phyloP scores from a whole-genome alignment of 2,113 vertebrate genomes.

The Archilochus colubris region DNA sequence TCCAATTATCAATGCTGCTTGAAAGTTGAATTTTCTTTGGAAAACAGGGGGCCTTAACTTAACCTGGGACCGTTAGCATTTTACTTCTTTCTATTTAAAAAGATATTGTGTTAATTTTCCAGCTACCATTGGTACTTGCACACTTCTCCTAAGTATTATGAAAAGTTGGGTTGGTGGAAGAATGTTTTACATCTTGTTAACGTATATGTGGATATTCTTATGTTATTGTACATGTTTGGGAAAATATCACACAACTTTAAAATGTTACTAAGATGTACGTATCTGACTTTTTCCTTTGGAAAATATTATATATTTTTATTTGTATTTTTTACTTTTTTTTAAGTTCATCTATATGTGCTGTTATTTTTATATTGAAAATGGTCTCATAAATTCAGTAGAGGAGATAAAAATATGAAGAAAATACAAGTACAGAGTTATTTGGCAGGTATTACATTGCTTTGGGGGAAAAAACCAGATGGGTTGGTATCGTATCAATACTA shows the following conservation, averaged over 20 bases:
- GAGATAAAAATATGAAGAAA: slow-evolving; percentile 56
- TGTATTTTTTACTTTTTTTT: slow-evolving; percentile 83
- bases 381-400: slow-evolving; percentile 63
- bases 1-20: slow-evolving; percentile 57
- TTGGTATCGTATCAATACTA: slow-evolving; percentile 55
- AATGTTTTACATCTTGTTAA: slow-evolving; percentile 74
- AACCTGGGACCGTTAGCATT: slow-evolving; percentile 52
- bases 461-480: slow-evolving; percentile 25
- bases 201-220: slow-evolving; percentile 78
- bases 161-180: slow-evolving; percentile 58
- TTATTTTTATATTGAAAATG: slow-evolving; percentile 80
- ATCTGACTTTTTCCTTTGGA: slow-evolving; percentile 81
- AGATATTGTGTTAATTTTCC: slow-evolving; percentile 63
- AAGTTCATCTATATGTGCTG: slow-evolving; percentile 77
- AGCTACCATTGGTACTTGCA: slow-evolving; percentile 66
- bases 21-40: slow-evolving; percentile 43
- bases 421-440: slow-evolving; percentile 57
- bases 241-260: slow-evolving; percentile 72
- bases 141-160: slow-evolving; percentile 63
- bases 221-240: slow-evolving; percentile 81
- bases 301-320: slow-evolving; percentile 85
- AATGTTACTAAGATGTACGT: slow-evolving; percentile 81
- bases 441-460: slow-evolving; percentile 57
- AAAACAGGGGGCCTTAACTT: slow-evolving; percentile 64
- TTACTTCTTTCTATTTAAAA: slow-evolving; percentile 66